Evolutionary conservation across 2,797 vertebrate genomes (phyloP), one percentile per base, ranked within the genome.

Genomic region (Acridotheres tristis): DNA sequence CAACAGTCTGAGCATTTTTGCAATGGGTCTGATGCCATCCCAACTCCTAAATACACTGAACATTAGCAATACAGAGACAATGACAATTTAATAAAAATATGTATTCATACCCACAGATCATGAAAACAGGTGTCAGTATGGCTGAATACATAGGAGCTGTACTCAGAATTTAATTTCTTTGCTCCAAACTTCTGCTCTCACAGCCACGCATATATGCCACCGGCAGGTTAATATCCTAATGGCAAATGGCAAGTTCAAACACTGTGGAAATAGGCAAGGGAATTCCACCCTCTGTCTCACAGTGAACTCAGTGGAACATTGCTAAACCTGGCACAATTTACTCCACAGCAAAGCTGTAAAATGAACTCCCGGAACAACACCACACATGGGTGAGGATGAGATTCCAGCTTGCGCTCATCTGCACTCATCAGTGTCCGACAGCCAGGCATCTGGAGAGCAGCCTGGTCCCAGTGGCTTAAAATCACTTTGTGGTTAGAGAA

Each of bases 401-500:
- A 63, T n/a, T 76, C 17, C 72, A 75, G 59, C 27, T 84, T 0
- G 0, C 17, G 34, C 21, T 86, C 45, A 65, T 59, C 9, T 0
- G 0, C 17, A 29, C 21, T 53, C 29, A 53, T 53, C 66, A 40
- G 14, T 36, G 57, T 62, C 53, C 1, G 0, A 67, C 62, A 85
- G 61, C 25, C 16, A 72, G 22, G 78, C 72, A 78, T 48, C 71
- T 90, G 67, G 54, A 86, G 84, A 89, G 73, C 18, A 30, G 25
- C 40, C 78, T 62, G 27, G 27, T 77, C 54, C 47, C 54, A 73
- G 5, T 10, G 50, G 59, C 47, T 93, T 65, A 57, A 88, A 87
- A 71, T 10, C 72, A 93, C 51, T 59, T 78, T 89, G 76, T 86
- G 59, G 72, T 84, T 74, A 88, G 55, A 74, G 45, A 86, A 91